These are phyloP conservation scores for Morone saxatilis DNA, from an alignment of 2,113 vertebrate genomes.

Conservation along the genomic window DNA sequence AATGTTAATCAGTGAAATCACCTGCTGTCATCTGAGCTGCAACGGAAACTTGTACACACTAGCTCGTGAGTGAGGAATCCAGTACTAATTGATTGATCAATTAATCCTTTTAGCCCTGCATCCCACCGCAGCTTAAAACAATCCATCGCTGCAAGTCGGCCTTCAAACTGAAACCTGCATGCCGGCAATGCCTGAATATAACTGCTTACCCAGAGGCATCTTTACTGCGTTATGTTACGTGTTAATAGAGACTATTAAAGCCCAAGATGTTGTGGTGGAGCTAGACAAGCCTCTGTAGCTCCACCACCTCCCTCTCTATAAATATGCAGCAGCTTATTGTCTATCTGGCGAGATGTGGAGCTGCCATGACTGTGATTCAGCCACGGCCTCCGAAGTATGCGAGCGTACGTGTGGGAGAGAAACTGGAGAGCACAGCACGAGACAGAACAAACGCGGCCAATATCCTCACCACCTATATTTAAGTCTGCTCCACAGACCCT, in stretches of 20 bases:
- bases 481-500: conserved; percentile 59
- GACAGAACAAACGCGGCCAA: conserved; percentile 5
- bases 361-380: neutral
- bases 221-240: neutral
- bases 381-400: neutral
- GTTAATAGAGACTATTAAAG: neutral
- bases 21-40: neutral
- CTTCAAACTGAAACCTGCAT: neutral
- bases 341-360: neutral
- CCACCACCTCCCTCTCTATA: neutral
- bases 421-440: conserved; percentile 10
- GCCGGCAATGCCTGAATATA: neutral
- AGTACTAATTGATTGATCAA: neutral
- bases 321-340: neutral
- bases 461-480: conserved; percentile 65
- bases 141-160: neutral
- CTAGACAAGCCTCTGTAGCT: neutral
- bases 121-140: neutral
- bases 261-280: neutral
- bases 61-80: neutral
- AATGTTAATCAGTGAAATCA: neutral
- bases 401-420: neutral
- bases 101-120: neutral
- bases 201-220: neutral
- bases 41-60: neutral